Base-by-base conservation (phyloP, 2,888 invertebrate species). In the Yponomeuta evonymella region DNA sequence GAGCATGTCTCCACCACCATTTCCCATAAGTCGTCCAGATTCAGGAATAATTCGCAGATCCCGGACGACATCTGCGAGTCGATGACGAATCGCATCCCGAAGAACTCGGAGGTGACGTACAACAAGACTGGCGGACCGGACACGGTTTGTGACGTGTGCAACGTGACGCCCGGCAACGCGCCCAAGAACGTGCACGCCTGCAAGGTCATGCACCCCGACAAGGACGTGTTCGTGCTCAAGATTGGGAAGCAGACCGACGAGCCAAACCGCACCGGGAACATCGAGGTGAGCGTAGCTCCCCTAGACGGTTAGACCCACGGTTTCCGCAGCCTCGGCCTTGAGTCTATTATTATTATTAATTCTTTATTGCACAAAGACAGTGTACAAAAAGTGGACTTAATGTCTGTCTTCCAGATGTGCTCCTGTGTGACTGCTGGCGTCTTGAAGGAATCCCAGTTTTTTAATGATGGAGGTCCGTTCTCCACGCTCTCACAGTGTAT, bases 241-340 rank as follows among this genome's bases (percentile, higher is more conserved):
- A 95, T 96, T 72, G 96, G 96, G 1, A 96, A 96, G 79, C 96
- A 96, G 79, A 94, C 94, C 0, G 90, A 90, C 68, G 92, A 92
- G 75, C 92, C 90, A 0, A 89, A 90, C 72, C 86, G 91, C 8
- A 95, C 95, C 51, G 94, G 95, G 0, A 94, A 93, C 66, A 94
- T 94, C 73, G 96, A 96, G 85, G 95, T 95, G n/a, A 63, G 68
- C 29, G 12, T 43, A 43, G 6, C 43, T 3, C 6, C 9, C 43
- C 43, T 43, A 43, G 6, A 43, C 33, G 6, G 8, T 43, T 8
- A 43, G 8, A 43, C 8, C 43, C 1, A 43, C 2, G 8, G 6
- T 43, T 43, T 43, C 43, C 43, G 8, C 43, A 8, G 5, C 8
- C 43, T 43, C 9, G 43, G 33, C 33, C 33, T 33, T 33, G 33